These are phyloP conservation scores for Callosobruchus maculatus DNA, from an alignment of 2,888 invertebrate species.

Conservation along the genomic window DNA sequence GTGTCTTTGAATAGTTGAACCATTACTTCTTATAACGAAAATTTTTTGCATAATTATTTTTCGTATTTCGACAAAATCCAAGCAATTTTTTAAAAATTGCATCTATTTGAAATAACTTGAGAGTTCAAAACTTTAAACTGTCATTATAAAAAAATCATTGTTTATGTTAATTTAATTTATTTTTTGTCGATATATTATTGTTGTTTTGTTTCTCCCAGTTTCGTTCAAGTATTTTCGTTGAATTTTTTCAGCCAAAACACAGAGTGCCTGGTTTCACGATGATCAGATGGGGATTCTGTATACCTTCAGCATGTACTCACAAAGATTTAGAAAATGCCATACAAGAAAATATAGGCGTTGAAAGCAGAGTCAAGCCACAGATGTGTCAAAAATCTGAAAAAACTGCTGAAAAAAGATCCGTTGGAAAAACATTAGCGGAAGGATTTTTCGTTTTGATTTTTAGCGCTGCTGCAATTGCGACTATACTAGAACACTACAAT, in stretches of 20 bases:
- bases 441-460: slow-evolving; percentile 15
- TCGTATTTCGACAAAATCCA: too few relatives aligned
- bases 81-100: too few relatives aligned
- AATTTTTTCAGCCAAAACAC: slow-evolving; percentile 72
- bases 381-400: slow-evolving; percentile 32
- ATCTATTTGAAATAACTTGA: too few relatives aligned
- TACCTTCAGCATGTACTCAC: slow-evolving; percentile 58
- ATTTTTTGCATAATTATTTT: too few relatives aligned
- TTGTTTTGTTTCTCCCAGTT: too few relatives aligned
- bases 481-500: slow-evolving; percentile 6
- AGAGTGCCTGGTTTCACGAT: slow-evolving; percentile 64
- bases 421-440: slow-evolving; percentile 31
- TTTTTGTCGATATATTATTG: too few relatives aligned
- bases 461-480: slow-evolving; percentile 6
- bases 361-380: slow-evolving; percentile 26
- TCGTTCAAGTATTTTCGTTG: too few relatives aligned
- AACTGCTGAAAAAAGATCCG: slow-evolving; percentile 8
- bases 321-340: slow-evolving; percentile 56
- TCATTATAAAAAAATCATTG: too few relatives aligned
- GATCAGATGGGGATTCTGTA: slow-evolving; percentile 66
- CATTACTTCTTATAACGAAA: too few relatives aligned
- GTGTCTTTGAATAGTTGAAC: too few relatives aligned
- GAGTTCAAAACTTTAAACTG: too few relatives aligned
- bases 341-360: slow-evolving; percentile 41
- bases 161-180: too few relatives aligned